Conservation (phyloP, 1,140 invertebrate genomes). For the Danaus melanippus region DNA sequence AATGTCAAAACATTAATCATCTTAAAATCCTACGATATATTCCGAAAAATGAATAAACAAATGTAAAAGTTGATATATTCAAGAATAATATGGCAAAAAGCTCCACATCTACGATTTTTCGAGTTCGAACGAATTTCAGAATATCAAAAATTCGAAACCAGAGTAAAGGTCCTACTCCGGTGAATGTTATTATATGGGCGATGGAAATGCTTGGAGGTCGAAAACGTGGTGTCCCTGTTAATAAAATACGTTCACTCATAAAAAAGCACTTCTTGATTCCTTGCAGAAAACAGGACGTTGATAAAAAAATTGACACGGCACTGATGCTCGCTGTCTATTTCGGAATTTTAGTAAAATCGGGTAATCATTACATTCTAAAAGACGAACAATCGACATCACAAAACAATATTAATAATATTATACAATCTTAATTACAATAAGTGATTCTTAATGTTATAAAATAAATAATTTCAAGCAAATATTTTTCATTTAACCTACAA, state of each 20-base stretch:
- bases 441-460: too few species aligned
- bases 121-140: slow-evolving; percentile 22
- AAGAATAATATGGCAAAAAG: too few species aligned
- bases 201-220: slow-evolving; percentile 27
- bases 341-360: slow-evolving; percentile 24
- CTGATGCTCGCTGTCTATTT: slow-evolving; percentile 26
- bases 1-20: too few species aligned
- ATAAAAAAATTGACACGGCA: slow-evolving; percentile 32
- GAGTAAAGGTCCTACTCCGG: slow-evolving; percentile 20
- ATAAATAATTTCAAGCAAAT: too few species aligned
- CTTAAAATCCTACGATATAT: too few species aligned
- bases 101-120: slow-evolving; percentile 2
- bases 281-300: slow-evolving; percentile 24
- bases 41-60: too few species aligned
- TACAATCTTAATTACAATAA: too few species aligned
- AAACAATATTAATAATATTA: too few species aligned
- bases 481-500: too few species aligned
- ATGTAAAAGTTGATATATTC: too few species aligned
- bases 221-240: slow-evolving; percentile 21
- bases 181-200: slow-evolving; percentile 33
- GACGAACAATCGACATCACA: too few species aligned
- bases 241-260: slow-evolving; percentile 27
- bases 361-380: slow-evolving; percentile 11
- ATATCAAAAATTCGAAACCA: slow-evolving; percentile 16
- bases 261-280: slow-evolving; percentile 31